These are phyloP conservation scores for Cantharis rustica DNA, from an alignment of 2,888 invertebrate species.

Conservation along the genomic window DNA sequence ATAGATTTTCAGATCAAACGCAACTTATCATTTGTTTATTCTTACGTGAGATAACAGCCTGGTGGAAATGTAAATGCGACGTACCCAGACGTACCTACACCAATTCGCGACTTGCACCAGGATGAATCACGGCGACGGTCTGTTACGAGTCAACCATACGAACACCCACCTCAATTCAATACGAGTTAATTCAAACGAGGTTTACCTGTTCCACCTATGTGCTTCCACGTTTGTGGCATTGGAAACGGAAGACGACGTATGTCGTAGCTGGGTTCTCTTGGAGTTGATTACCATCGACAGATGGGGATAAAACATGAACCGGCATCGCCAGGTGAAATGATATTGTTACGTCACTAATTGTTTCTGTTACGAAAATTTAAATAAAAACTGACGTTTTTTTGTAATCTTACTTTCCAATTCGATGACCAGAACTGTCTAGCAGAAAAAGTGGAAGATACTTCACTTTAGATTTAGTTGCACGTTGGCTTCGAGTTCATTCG, in stretches of 20 bases:
- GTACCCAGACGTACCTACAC: not conserved
- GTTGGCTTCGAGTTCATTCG: too few species aligned
- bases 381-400: not conserved
- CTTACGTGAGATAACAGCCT: not conserved
- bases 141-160: slow-evolving; percentile 21
- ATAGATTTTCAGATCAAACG: not conserved
- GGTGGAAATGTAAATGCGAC: not conserved
- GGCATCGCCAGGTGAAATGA: not conserved
- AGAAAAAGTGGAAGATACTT: not conserved
- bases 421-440: not conserved
- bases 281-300: not conserved
- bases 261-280: not conserved
- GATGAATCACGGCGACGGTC: slow-evolving; percentile 18
- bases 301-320: not conserved
- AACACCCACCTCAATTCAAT: slow-evolving; percentile 20
- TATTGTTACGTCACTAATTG: not conserved
- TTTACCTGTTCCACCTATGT: not conserved
- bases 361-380: not conserved
- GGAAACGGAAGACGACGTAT: not conserved
- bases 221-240: not conserved
- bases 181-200: not conserved
- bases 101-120: slow-evolving; percentile 11
- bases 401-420: not conserved
- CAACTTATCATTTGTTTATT: not conserved
- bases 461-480: too few species aligned